Evolutionary conservation across 2,888 invertebrate genomes (phyloP).

Genomic region (Drosophila mettleri): DNA sequence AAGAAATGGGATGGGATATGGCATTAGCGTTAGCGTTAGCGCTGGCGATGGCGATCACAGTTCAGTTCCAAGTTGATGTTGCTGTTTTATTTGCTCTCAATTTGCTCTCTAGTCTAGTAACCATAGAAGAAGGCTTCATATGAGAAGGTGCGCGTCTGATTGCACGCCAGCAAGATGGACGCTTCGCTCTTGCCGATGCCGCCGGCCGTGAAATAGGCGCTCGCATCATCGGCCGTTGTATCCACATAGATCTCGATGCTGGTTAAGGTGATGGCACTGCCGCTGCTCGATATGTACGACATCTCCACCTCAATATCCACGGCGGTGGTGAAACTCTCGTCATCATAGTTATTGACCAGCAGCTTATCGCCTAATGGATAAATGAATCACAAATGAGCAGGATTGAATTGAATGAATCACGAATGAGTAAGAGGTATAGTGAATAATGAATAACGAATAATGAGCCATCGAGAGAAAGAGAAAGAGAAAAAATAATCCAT

Average conservation of each 20-base stretch:
- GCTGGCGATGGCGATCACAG: constrained; percentile 58
- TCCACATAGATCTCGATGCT: constrained; percentile 78
- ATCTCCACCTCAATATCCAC: constrained; percentile 76
- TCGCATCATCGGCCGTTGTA: constrained; percentile 67
- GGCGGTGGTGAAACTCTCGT: constrained; percentile 67
- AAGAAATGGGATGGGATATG: constrained; percentile 28
- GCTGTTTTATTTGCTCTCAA: constrained; percentile 57
- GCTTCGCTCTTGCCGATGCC: constrained; percentile 74
- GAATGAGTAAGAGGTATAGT: background rate
- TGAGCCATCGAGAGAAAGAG: background rate
- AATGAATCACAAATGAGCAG: background rate
- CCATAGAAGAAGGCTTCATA: constrained; percentile 83
- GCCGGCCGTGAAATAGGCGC: constrained; percentile 69
- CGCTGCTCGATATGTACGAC: constrained; percentile 65
- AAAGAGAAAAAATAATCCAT: background rate
- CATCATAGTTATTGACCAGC: constrained; percentile 69
- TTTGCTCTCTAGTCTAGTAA: constrained; percentile 65
- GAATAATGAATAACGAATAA: background rate
- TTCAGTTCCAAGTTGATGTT: constrained; percentile 69
- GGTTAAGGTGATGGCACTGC: constrained; percentile 66
- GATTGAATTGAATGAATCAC: background rate
- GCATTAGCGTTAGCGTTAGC: constrained; percentile 16
- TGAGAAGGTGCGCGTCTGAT: constrained; percentile 71
- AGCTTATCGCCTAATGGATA: constrained; percentile 77
- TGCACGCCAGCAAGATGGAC: constrained; percentile 73